These are phyloP conservation scores for Heteractis magnifica DNA, from an alignment of 92 coral and sea anemone species.

Conservation along the genomic window DNA sequence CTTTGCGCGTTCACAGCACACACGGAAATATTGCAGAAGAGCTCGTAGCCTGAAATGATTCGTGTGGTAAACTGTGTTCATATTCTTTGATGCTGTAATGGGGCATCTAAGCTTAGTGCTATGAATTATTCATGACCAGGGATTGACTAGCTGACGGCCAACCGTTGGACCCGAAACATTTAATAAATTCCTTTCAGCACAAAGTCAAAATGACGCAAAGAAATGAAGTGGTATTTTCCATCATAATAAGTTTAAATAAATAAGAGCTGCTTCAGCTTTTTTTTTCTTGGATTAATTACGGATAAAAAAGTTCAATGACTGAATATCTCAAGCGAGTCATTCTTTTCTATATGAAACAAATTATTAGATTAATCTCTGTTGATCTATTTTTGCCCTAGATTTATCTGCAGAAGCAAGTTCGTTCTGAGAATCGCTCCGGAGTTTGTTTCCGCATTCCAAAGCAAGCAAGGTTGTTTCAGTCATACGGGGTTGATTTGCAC, in stretches of 20 bases:
- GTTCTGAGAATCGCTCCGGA: background rate
- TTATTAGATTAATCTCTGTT: background rate
- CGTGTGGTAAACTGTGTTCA: background rate
- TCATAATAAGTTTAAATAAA: background rate
- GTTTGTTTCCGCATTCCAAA: conserved; percentile 1
- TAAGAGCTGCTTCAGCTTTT: background rate
- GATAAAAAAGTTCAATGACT: background rate
- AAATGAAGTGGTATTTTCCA: background rate
- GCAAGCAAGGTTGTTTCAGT: background rate
- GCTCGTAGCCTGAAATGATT: background rate
- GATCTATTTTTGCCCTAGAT: background rate
- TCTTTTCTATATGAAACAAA: background rate
- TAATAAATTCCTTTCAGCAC: background rate
- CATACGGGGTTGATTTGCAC: background rate
- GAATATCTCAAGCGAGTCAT: background rate
- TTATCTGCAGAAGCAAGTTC: background rate
- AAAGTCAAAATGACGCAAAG: background rate
- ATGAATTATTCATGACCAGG: background rate
- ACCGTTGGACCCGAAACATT: background rate
- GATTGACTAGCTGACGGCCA: background rate
- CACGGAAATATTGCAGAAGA: background rate
- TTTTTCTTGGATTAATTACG: background rate
- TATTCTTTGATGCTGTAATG: background rate
- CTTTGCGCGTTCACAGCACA: background rate
- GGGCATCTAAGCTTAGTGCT: background rate